Evolutionary conservation across 2,888 invertebrate species (phyloP), one percentile per base, ranked within the genome.

Genomic region (Lithophane semibrunnea): DNA sequence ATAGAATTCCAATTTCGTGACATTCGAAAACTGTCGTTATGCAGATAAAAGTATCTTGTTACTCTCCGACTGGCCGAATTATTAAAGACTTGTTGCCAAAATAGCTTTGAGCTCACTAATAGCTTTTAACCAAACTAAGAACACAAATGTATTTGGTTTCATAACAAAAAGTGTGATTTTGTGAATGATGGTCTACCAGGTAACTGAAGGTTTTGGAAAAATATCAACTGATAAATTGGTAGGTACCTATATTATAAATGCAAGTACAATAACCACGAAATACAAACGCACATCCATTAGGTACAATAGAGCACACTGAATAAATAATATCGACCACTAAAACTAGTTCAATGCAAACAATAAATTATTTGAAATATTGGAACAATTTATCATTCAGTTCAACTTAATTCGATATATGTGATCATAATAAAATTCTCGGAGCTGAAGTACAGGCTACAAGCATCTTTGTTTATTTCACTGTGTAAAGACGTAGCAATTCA

Each of bases 381-480:
- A 73, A 71, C 74, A 79, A 82, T 86, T 70, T 86, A 82, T 80
- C 80, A 82, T 77, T 75, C 75, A 29, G 69, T 76, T 77, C 54
- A 77, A 80, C 80, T 77, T 73, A 71, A 80, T 77, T 71, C 71
- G 52, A 49, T 77, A 63, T 49, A 66, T 80, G 63, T 66, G 64
- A 73, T 76, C 29, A 63, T 69, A 68, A 82, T 71, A 81, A 86
- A 84, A 80, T 68, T 75, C 61, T 69, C 72, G n/a, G 49, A 66
- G 60, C 54, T 67, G 76, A 75, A 70, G 73, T 49, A 76, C 61
- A 58, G 24, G n/a, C 61, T 44, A 68, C 66, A n/a, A 67, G 24
- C 79, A 65, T 37, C 44, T 77, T 79, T 76, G 85, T 85, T 85
- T 79, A 77, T 86, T 82, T 75, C 60, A 72, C 67, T 79, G 69